These are phyloP conservation scores for Mayetiola destructor DNA, from an alignment of 2,888 invertebrate genomes.

Conservation along the genomic window DNA sequence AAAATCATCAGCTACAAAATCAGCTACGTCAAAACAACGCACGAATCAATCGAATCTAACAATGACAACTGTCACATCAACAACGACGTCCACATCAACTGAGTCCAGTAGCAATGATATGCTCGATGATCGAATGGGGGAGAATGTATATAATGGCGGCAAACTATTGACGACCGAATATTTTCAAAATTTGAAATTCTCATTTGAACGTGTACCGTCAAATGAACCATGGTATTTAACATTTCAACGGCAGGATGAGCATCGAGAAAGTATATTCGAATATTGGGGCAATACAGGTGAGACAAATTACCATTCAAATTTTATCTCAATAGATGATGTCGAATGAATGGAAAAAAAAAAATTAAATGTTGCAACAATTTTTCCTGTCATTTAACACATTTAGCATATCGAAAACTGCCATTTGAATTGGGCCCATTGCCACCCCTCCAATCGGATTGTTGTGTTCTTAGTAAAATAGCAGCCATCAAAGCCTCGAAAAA, in stretches of 20 bases:
- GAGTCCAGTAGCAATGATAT: constrained; percentile 20
- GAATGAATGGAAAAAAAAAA: no score
- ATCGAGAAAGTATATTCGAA: constrained; percentile 47
- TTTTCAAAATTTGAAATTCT: constrained; percentile 50
- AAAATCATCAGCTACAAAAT: not conserved
- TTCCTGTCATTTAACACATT: not conserved
- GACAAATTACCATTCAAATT: no score
- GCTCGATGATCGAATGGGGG: constrained; percentile 36
- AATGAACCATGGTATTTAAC: constrained; percentile 68
- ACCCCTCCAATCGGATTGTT: constrained; percentile 43
- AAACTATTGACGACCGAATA: constrained; percentile 26
- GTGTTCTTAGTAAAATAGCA: constrained; percentile 36
- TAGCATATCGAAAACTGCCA: constrained; percentile 41
- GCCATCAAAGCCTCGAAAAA: constrained; percentile 30
- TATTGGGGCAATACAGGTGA: constrained; percentile 30
- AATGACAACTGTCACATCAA: constrained; percentile 34
- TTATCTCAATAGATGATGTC: no score
- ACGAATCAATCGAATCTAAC: constrained; percentile 18
- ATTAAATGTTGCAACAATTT: no score
- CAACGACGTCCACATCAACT: no score
- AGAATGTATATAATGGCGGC: constrained; percentile 16
- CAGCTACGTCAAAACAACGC: not conserved
- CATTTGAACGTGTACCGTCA: constrained; percentile 59
- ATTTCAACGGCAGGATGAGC: constrained; percentile 59
- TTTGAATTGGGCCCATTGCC: constrained; percentile 57